Evolutionary conservation across 2,113 vertebrate species (phyloP).

Genomic region (Hippocampus barbouri): DNA sequence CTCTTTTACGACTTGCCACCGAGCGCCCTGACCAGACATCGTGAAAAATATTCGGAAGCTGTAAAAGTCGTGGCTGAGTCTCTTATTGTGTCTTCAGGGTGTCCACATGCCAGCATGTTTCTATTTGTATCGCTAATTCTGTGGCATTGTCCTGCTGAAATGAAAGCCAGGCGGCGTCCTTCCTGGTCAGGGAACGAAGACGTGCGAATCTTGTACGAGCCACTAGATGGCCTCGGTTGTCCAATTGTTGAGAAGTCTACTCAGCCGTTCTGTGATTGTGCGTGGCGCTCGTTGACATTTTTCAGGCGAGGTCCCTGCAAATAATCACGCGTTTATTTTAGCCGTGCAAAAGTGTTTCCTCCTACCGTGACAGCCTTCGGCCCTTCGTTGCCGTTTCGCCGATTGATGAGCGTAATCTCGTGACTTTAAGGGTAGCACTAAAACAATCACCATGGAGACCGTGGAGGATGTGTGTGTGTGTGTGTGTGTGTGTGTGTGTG

Average conservation of each 20-base stretch:
- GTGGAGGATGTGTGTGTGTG: constrained; percentile 34
- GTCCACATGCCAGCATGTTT: not conserved
- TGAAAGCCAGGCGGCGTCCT: not conserved
- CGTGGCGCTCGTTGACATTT: constrained; percentile 14
- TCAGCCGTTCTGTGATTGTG: constrained; percentile 10
- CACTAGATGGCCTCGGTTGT: constrained; percentile 62
- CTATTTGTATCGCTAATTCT: not conserved
- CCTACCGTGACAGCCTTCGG: constrained; percentile 23
- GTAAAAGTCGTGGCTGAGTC: not conserved
- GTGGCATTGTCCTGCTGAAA: not conserved
- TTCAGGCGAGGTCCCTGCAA: constrained; percentile 7
- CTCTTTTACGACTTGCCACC: not conserved
- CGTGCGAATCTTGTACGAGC: constrained; percentile 30
- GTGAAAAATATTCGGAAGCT: not conserved
- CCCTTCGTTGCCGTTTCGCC: not conserved
- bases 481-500: constrained; percentile 32
- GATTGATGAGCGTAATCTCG: not conserved
- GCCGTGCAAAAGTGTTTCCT: constrained; percentile 4
- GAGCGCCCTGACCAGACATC: not conserved
- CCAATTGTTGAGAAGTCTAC: constrained; percentile 31
- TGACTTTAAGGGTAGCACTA: constrained; percentile 49
- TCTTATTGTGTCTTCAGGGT: not conserved
- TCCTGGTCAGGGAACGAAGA: not conserved
- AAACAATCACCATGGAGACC: constrained; percentile 76
- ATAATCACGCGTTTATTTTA: not conserved